Percentiles rank a stretch among this genome's conserved stretches.
Conservation (phyloP, 2,888 invertebrate genomes). For the Pardosa pseudoannulata region DNA sequence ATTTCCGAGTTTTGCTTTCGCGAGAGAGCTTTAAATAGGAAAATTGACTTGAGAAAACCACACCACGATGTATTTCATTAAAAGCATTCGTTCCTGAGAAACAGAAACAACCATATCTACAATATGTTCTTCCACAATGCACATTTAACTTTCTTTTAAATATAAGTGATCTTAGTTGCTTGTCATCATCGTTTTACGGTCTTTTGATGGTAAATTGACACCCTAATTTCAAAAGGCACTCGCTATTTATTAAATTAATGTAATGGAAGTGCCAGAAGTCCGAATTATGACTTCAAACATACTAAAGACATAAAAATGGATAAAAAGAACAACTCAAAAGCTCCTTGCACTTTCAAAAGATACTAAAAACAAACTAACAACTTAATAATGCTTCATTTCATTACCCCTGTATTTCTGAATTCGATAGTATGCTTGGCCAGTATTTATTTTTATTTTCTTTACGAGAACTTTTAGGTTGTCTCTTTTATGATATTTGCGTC, state of each 20-base stretch:
- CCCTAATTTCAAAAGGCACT: background rate
- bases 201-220: conserved; percentile 9
- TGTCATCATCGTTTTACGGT: background rate
- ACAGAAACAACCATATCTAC: no score
- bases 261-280: conserved; percentile 11
- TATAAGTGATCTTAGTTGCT: background rate
- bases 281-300: background rate
- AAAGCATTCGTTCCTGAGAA: no score
- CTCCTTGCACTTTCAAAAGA: background rate
- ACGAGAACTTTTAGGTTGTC: no score
- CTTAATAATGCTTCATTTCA: background rate
- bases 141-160: background rate
- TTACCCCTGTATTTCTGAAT: background rate
- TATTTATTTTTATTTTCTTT: background rate
- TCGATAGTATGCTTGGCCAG: background rate
- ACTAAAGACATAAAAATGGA: background rate
- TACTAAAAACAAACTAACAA: background rate
- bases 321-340: background rate
- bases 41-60: no score
- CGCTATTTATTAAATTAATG: conserved; percentile 1
- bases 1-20: no score
- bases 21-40: no score
- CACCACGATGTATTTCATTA: no score
- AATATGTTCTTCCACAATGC: no score
- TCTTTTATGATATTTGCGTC: no score